phyloP scores from a whole-genome alignment of 2,113 vertebrate genomes.

The Erythrolamprus reginae region DNA sequence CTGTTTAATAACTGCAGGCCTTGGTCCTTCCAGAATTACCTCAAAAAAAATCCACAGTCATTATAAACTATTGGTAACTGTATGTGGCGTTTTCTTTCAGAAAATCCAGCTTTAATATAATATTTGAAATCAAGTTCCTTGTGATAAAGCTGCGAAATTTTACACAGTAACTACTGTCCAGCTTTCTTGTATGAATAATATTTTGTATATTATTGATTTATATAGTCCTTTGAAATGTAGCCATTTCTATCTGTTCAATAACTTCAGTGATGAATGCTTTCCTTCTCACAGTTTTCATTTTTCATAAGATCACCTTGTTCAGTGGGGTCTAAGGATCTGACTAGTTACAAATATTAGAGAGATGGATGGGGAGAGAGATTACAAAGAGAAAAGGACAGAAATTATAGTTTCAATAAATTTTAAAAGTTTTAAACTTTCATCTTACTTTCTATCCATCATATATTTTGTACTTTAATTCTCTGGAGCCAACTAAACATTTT shows the following conservation, averaged over 20 bases:
- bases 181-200: background rate
- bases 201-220: background rate
- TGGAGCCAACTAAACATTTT: background rate
- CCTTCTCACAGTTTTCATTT: background rate
- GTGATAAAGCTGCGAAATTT: background rate
- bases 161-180: background rate
- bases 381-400: background rate
- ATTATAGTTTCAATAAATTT: background rate
- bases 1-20: background rate
- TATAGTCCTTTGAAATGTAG: background rate
- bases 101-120: background rate
- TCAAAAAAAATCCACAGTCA: background rate
- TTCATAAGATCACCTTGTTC: background rate
- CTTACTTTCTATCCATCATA: background rate
- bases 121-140: background rate
- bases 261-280: background rate
- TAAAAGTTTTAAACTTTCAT: background rate
- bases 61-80: background rate
- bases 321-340: background rate
- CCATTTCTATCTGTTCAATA: background rate
- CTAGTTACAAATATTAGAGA: background rate
- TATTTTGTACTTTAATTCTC: background rate
- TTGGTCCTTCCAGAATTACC: background rate
- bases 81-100: background rate
- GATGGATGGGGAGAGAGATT: background rate